Evolutionary conservation across 1,140 invertebrate genomes (phyloP).

Genomic region (Thalassaphorura encarpata): DNA sequence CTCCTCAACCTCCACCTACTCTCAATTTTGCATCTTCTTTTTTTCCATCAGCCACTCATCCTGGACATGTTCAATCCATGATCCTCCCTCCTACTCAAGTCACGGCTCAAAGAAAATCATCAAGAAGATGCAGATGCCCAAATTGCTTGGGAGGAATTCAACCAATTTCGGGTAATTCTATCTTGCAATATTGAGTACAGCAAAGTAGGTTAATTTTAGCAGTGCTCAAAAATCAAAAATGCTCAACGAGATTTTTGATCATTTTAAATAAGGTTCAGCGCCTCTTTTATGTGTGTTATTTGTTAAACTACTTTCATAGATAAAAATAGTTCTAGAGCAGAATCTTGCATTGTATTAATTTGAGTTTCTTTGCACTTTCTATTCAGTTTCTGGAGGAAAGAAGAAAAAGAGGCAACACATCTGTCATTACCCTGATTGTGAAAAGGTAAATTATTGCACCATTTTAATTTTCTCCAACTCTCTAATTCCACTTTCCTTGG

Average conservation of each 20-base stretch:
- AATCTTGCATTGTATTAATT: background rate
- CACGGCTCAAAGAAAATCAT: slow-evolving; percentile 25
- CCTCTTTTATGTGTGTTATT: background rate
- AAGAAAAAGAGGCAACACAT: slow-evolving; percentile 48
- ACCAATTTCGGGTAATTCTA: slow-evolving; percentile 18
- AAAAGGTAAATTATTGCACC: slow-evolving; percentile 28
- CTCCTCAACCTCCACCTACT: slow-evolving; percentile 8
- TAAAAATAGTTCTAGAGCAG: background rate
- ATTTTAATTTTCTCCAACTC: background rate
- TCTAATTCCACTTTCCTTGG: background rate
- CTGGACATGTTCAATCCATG: slow-evolving; percentile 7
- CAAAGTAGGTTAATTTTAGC: too few relatives aligned
- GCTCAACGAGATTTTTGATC: background rate
- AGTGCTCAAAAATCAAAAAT: too few relatives aligned
- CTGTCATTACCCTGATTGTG: slow-evolving; percentile 52
- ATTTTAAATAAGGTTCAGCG: background rate
- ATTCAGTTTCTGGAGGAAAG: slow-evolving; percentile 21
- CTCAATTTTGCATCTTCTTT: background rate
- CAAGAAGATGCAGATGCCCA: slow-evolving; percentile 32
- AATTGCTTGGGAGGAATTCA: slow-evolving; percentile 30
- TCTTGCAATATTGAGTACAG: too few relatives aligned
- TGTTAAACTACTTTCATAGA: background rate
- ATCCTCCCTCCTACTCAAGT: slow-evolving; percentile 13
- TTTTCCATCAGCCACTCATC: slow-evolving; percentile 2
- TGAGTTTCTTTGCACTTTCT: background rate